Evolutionary conservation across 2,888 invertebrate species (phyloP).

Genomic region (Eugnorisma glareosa): DNA sequence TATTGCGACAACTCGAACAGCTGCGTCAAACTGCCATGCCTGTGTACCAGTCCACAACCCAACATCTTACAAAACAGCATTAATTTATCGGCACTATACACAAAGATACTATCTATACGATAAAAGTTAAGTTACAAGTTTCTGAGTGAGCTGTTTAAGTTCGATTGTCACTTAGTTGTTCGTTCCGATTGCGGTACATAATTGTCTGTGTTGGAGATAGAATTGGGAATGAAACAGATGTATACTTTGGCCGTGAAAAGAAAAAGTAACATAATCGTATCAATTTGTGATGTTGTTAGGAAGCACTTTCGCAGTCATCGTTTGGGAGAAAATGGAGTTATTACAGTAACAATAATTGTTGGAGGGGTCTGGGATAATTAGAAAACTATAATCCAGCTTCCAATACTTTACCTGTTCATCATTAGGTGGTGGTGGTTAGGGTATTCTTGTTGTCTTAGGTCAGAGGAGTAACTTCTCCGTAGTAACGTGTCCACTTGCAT

Average conservation of each 20-base stretch:
- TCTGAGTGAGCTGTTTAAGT: slow-evolving; percentile 58
- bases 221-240: slow-evolving; percentile 48
- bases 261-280: slow-evolving; percentile 35
- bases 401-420: background rate
- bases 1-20: slow-evolving; percentile 33
- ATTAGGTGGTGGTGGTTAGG: no score
- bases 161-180: slow-evolving; percentile 62
- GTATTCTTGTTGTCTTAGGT: no score
- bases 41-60: slow-evolving; percentile 59
- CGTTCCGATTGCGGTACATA: slow-evolving; percentile 57
- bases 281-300: slow-evolving; percentile 14
- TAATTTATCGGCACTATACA: slow-evolving; percentile 69
- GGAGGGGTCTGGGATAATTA: background rate
- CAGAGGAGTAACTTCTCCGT: background rate
- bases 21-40: slow-evolving; percentile 53
- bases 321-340: slow-evolving; percentile 4
- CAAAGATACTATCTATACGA: slow-evolving; percentile 52
- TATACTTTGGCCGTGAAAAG: slow-evolving; percentile 26
- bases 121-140: slow-evolving; percentile 66
- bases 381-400: background rate
- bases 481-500: background rate
- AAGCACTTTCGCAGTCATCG: background rate
- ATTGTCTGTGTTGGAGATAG: slow-evolving; percentile 45
- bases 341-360: background rate
- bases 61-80: slow-evolving; percentile 67